phyloP scores from a whole-genome alignment of 2,888 invertebrate species.

The Terebella lapidaria region DNA sequence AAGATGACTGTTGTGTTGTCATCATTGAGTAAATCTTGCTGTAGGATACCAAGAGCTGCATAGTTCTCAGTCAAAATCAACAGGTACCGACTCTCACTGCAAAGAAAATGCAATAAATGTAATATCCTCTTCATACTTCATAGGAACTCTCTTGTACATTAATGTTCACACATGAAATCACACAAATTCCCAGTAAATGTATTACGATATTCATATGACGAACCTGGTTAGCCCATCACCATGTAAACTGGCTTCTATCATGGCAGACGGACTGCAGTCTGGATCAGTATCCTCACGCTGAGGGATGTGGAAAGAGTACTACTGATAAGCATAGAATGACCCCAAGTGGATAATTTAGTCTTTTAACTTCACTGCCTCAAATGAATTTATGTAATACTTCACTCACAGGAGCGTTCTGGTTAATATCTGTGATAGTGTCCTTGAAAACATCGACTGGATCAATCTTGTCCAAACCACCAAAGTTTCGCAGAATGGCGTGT shows the following conservation, averaged over 20 bases:
- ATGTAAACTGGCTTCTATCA: conserved; percentile 27
- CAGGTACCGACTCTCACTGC: conserved; percentile 44
- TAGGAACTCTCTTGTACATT: no score
- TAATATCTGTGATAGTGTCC: conserved; percentile 4
- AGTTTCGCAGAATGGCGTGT: conserved; percentile 36
- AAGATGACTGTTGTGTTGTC: conserved; percentile 39
- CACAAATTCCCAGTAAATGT: no score
- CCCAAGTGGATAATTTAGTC: background rate
- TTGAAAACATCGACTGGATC: conserved; percentile 31
- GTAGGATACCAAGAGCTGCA: conserved; percentile 41
- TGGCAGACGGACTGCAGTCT: conserved; percentile 31
- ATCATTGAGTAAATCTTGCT: conserved; percentile 34
- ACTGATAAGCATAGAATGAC: background rate
- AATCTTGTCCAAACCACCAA: conserved; percentile 39
- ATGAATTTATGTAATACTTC: background rate
- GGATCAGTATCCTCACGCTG: conserved; percentile 2
- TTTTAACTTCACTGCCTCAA: background rate
- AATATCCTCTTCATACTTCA: no score
- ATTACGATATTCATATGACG: no score
- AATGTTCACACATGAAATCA: no score
- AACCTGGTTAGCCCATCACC: conserved; percentile 11
- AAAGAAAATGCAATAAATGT: conserved; percentile 6
- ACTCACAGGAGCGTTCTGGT: conserved; percentile 4
- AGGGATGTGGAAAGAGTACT: background rate
- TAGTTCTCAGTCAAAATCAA: conserved; percentile 47